Evolutionary conservation across 2,797 vertebrate genomes (phyloP).

Genomic region (Nyctalus aviator): DNA sequence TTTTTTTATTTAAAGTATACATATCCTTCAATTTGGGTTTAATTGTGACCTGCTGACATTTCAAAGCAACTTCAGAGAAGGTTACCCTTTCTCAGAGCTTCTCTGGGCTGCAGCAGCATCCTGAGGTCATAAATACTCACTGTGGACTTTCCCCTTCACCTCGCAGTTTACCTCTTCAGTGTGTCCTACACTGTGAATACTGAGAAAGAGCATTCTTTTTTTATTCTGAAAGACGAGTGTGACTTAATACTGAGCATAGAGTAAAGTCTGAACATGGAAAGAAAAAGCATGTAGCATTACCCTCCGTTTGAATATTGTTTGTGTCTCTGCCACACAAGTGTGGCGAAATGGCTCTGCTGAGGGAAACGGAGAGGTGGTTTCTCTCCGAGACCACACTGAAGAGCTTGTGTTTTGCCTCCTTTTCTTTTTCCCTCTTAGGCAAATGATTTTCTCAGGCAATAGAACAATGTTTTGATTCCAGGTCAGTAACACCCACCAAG

Average conservation of each 20-base stretch:
- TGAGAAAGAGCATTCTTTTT: constrained; percentile 30
- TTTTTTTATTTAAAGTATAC: neutral
- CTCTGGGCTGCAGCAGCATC: neutral
- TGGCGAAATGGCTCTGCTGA: neutral
- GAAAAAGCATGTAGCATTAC: neutral
- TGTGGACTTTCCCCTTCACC: neutral
- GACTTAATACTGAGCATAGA: neutral
- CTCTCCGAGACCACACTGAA: neutral
- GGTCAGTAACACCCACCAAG: neutral
- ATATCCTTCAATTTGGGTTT: neutral
- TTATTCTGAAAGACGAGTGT: neutral
- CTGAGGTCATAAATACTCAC: neutral
- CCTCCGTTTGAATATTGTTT: neutral
- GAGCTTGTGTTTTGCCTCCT: neutral
- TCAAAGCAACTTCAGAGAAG: neutral
- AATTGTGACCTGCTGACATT: neutral
- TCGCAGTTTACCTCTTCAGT: neutral
- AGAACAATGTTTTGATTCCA: neutral
- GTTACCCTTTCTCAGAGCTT: constrained; percentile 2
- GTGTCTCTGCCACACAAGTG: neutral
- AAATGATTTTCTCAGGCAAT: neutral
- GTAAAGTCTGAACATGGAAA: constrained; percentile 9
- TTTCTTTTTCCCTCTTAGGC: neutral
- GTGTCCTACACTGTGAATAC: neutral
- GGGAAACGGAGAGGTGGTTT: neutral